These are phyloP conservation scores for Erebia ligea DNA, from an alignment of 2,888 invertebrate species.

Conservation along the genomic window DNA sequence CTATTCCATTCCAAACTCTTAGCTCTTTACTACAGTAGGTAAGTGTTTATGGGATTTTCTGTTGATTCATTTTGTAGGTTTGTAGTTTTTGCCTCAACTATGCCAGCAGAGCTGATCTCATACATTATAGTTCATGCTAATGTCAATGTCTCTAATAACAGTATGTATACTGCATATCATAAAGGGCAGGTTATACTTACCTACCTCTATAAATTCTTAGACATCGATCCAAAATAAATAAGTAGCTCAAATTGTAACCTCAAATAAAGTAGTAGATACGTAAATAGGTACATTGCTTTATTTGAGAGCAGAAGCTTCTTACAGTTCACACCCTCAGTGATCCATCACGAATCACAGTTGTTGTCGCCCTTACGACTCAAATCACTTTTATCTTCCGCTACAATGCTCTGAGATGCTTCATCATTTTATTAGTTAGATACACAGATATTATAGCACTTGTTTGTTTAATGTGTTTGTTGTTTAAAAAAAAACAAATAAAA, in stretches of 20 bases:
- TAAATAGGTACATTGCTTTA: no score
- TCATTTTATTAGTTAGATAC: slow-evolving; percentile 20
- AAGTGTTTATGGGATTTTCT: no score
- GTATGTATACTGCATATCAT: no score
- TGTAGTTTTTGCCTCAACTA: no score
- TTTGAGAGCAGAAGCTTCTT: not conserved
- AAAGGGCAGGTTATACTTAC: not conserved
- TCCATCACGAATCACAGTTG: slow-evolving; percentile 71
- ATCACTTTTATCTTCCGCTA: slow-evolving; percentile 74
- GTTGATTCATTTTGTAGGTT: no score
- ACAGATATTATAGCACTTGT: not conserved
- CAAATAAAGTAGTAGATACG: not conserved
- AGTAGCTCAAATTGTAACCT: not conserved
- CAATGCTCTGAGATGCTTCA: slow-evolving; percentile 40
- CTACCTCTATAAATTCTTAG: not conserved
- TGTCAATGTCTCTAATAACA: no score
- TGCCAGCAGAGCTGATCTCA: no score
- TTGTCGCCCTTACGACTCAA: slow-evolving; percentile 67
- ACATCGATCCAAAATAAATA: not conserved
- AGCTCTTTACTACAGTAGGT: no score
- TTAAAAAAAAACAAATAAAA: not conserved
- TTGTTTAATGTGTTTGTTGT: no score
- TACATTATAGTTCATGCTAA: no score
- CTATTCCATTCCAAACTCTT: no score
- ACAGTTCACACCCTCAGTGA: slow-evolving; percentile 50